A percentile compares a stretch with the other conserved stretches of the same genome.
These are phyloP conservation scores for Microplitis deprimator DNA, from an alignment of 2,888 invertebrate genomes.

Conservation along the genomic window DNA sequence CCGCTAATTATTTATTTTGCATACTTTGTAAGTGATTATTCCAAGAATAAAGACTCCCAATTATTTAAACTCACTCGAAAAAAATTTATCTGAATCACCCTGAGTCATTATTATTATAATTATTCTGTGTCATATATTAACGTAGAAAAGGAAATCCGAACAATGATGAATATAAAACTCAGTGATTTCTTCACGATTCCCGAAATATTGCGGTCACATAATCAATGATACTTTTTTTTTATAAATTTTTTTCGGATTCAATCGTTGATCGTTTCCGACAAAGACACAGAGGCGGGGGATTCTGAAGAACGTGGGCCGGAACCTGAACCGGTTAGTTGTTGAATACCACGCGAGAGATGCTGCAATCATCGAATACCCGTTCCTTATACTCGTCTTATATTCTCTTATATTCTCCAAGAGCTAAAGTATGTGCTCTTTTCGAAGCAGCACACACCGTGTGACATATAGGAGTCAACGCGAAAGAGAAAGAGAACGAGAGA, in stretches of 20 bases:
- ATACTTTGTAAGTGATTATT: background rate
- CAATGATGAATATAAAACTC: background rate
- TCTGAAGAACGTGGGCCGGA: constrained; percentile 34
- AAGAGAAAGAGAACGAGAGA: background rate
- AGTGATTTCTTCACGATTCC: constrained; percentile 16
- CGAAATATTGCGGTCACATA: constrained; percentile 31
- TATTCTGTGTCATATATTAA: background rate
- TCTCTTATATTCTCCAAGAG: constrained; percentile 7
- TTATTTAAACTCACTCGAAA: background rate
- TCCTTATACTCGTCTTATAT: background rate
- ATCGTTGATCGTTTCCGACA: constrained; percentile 39
- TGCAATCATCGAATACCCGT: constrained; percentile 37
- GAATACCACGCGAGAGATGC: constrained; percentile 32
- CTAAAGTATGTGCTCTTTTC: constrained; percentile 33
- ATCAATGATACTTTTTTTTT: constrained; percentile 9
- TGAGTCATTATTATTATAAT: background rate
- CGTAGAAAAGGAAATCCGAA: background rate
- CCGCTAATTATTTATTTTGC: background rate
- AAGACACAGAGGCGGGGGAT: constrained; percentile 33
- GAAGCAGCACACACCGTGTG: constrained; percentile 25
- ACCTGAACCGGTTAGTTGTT: constrained; percentile 38
- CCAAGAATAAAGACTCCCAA: background rate
- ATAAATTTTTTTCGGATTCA: constrained; percentile 9
- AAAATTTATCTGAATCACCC: background rate
- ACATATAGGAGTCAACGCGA: constrained; percentile 27